Conservation (phyloP, 2,888 invertebrate species). For the Panorpa germanica region DNA sequence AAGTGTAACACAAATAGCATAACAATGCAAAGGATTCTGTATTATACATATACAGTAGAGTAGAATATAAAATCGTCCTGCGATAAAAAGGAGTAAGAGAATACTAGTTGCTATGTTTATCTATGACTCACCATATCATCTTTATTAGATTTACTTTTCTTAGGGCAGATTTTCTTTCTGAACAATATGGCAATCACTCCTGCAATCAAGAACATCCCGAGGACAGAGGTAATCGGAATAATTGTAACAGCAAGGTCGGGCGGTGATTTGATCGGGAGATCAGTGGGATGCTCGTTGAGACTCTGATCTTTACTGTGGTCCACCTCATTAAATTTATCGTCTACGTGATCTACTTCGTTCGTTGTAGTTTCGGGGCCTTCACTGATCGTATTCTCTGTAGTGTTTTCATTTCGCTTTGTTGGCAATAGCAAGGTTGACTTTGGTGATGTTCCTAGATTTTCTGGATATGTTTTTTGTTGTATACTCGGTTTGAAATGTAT, state of each 20-base stretch:
- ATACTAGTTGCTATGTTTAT: conserved; percentile 21
- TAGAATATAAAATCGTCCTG: too few relatives aligned
- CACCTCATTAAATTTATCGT: conserved; percentile 15
- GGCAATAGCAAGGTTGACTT: conserved; percentile 8
- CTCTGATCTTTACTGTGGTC: conserved; percentile 12
- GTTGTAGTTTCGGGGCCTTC: conserved; percentile 2
- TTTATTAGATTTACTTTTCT: conserved; percentile 44
- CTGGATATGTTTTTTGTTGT: conserved; percentile 8
- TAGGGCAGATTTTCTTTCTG: conserved; percentile 45
- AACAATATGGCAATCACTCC: conserved; percentile 48
- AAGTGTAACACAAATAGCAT: too few relatives aligned
- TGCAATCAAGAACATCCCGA: conserved; percentile 45
- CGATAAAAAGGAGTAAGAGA: too few relatives aligned
- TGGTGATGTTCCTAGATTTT: conserved; percentile 7
- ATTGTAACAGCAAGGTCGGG: conserved; percentile 42
- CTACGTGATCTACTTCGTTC: conserved; percentile 11
- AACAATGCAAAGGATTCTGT: too few relatives aligned
- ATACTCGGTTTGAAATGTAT: conserved; percentile 8
- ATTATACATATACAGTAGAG: too few relatives aligned
- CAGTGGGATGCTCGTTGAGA: conserved; percentile 10
- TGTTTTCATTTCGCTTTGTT: conserved; percentile 8
- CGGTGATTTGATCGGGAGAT: conserved; percentile 24
- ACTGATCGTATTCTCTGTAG: background rate
- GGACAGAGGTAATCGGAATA: conserved; percentile 50
- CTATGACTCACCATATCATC: conserved; percentile 50